phyloP scores from a whole-genome alignment of 2,113 vertebrate species.

The Colossoma macropomum region DNA sequence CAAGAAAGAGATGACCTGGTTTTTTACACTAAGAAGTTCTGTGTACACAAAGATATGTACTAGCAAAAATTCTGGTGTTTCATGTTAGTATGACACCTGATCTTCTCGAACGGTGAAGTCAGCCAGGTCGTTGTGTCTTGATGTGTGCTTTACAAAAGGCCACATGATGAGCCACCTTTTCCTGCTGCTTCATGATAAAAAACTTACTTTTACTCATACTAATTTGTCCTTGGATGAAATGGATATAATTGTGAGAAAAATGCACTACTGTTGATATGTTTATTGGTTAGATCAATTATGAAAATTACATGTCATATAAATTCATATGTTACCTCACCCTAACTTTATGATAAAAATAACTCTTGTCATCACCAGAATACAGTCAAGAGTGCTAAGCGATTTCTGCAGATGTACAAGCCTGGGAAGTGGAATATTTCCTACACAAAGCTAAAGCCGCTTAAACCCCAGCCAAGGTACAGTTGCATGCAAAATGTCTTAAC shows the following conservation, averaged over 20 bases:
- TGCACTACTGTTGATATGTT: no score
- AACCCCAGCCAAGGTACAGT: constrained; percentile 83
- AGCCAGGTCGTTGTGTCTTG: background rate
- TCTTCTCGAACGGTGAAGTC: background rate
- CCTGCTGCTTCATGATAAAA: background rate
- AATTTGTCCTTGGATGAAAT: no score
- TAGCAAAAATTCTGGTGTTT: background rate
- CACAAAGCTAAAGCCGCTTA: constrained; percentile 71
- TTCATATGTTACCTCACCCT: background rate
- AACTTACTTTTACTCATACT: background rate
- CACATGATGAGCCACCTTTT: background rate
- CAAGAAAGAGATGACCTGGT: background rate
- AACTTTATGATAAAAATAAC: background rate
- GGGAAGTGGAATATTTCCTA: constrained; percentile 82
- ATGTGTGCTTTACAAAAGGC: background rate
- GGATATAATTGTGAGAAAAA: no score
- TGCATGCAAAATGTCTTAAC: background rate
- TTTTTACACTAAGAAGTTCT: background rate
- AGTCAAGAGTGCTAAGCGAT: constrained; percentile 86
- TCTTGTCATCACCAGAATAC: constrained; percentile 83
- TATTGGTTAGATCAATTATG: no score
- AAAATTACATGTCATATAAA: background rate
- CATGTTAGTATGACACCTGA: background rate
- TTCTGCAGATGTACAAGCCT: constrained; percentile 77
- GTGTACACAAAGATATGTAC: background rate